Evolutionary conservation across 2,888 invertebrate genomes (phyloP).

Genomic region (Brenthis daphne): DNA sequence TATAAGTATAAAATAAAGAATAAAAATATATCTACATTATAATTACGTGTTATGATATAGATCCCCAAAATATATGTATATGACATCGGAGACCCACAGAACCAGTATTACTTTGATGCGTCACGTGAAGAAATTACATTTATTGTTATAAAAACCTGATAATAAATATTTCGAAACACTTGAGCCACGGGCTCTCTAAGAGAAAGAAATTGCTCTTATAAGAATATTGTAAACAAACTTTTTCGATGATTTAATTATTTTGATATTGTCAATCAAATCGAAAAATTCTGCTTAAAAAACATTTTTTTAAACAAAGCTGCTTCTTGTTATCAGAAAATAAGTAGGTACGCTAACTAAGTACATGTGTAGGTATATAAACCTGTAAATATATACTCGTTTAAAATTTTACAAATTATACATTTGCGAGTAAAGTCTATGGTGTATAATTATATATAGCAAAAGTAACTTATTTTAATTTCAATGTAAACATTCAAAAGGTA

Average conservation of each 20-base stretch:
- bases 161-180: constrained; percentile 22
- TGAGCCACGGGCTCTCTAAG: neutral
- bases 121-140: constrained; percentile 32
- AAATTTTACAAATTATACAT: too few species aligned
- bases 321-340: too few species aligned
- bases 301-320: too few species aligned
- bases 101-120: constrained; percentile 23
- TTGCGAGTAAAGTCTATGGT: too few species aligned
- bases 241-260: too few species aligned
- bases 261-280: too few species aligned
- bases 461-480: neutral
- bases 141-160: constrained; percentile 21
- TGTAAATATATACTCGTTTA: too few species aligned
- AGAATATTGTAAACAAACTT: constrained; percentile 8
- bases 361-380: too few species aligned
- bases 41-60: neutral
- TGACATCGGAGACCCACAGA: constrained; percentile 12
- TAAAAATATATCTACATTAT: neutral
- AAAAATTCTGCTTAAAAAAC: too few species aligned
- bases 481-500: constrained; percentile 26
- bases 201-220: constrained; percentile 19
- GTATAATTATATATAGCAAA: too few species aligned
- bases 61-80: constrained; percentile 22
- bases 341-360: too few species aligned
- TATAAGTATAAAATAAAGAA: too few species aligned